A percentile compares a stretch with the other conserved stretches of the same genome.
These are phyloP conservation scores for Ametastegia equiseti DNA, from an alignment of 2,888 invertebrate genomes.

Conservation along the genomic window DNA sequence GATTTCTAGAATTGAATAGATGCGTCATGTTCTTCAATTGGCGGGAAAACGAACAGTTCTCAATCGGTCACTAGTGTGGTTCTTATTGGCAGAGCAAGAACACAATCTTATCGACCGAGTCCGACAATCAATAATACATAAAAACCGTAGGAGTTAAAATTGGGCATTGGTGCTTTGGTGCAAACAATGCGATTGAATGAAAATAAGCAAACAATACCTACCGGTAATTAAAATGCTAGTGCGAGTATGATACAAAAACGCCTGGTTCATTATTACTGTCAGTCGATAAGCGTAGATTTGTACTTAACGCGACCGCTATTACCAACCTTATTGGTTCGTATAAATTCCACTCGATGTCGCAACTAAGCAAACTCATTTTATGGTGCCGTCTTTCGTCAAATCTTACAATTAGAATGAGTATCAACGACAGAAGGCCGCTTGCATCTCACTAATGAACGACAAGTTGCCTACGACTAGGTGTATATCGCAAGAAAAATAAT, in stretches of 20 bases:
- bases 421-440: not conserved
- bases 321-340: not conserved
- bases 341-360: not conserved
- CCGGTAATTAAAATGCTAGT: not conserved
- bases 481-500: no score
- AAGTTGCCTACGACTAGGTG: not conserved
- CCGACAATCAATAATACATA: not conserved
- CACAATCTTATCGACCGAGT: not conserved
- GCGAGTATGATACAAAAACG: not conserved
- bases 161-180: not conserved
- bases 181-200: not conserved
- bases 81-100: not conserved
- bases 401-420: not conserved
- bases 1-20: not conserved
- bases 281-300: not conserved
- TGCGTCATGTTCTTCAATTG: not conserved
- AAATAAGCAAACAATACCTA: not conserved
- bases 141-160: not conserved
- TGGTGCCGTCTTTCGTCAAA: not conserved
- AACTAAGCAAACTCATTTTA: not conserved
- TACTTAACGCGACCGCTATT: not conserved
- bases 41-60: not conserved
- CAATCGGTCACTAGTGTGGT: not conserved
- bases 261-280: no score
- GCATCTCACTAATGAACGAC: not conserved